Percentiles rank a stretch among this genome's conserved stretches.
These are phyloP conservation scores for Rugalucina vietnamica DNA, from an alignment of 2,888 invertebrate genomes.

Conservation along the genomic window DNA sequence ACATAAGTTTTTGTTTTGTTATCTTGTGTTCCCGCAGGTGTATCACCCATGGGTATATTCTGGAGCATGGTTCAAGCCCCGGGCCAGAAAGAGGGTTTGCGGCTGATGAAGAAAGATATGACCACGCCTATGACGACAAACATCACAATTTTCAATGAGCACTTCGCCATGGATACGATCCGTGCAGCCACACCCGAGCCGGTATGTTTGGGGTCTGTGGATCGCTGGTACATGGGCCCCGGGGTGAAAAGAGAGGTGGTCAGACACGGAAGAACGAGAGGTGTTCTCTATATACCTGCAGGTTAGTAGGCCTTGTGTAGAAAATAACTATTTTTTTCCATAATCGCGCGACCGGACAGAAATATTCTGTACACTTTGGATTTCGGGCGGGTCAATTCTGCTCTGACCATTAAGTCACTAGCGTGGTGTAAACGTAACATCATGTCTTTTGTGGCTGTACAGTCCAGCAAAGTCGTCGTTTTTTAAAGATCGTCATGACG, in stretches of 20 bases:
- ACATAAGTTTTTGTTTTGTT: no score
- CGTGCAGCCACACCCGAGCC: slow-evolving; percentile 13
- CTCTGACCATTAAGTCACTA: neutral
- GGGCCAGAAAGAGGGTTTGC: slow-evolving; percentile 60
- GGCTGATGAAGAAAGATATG: slow-evolving; percentile 68
- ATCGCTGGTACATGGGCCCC: slow-evolving; percentile 65
- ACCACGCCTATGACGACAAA: slow-evolving; percentile 61
- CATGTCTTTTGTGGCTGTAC: neutral
- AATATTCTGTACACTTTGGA: neutral
- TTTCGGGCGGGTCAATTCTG: neutral
- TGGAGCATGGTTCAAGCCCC: slow-evolving; percentile 73
- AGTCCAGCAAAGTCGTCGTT: neutral
- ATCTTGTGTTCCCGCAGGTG: slow-evolving; percentile 65
- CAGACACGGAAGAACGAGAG: slow-evolving; percentile 67
- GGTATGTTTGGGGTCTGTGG: slow-evolving; percentile 34
- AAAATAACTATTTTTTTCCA: neutral
- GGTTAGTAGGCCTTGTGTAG: slow-evolving; percentile 51
- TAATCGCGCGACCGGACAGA: neutral
- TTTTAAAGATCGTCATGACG: neutral
- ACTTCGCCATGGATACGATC: slow-evolving; percentile 46
- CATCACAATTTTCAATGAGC: slow-evolving; percentile 59
- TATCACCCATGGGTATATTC: slow-evolving; percentile 77
- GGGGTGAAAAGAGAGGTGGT: slow-evolving; percentile 66
- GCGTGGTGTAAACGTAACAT: neutral
- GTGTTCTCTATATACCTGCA: slow-evolving; percentile 72